phyloP scores from a whole-genome alignment of 2,888 invertebrate species.

The Conops quadrifasciatus region DNA sequence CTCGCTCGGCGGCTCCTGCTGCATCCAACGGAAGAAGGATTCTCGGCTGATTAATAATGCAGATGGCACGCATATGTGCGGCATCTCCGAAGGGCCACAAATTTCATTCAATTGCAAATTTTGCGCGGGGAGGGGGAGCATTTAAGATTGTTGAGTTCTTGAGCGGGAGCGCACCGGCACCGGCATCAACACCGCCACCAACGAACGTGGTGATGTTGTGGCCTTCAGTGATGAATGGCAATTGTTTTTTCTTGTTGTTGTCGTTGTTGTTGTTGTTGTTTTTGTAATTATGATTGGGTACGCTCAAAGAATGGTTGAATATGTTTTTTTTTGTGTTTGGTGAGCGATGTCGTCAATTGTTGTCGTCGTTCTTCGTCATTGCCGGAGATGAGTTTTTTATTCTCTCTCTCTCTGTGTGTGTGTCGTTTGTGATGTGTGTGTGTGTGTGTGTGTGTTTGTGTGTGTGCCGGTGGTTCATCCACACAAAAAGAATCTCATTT shows the following conservation, averaged over 20 bases:
- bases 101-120: neutral
- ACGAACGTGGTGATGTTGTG: neutral
- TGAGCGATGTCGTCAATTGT: neutral
- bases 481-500: slow-evolving; percentile 1
- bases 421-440: too few species aligned
- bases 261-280: neutral
- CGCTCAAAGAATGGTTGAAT: too few species aligned
- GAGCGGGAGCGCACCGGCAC: neutral
- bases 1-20: slow-evolving; percentile 18
- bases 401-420: neutral
- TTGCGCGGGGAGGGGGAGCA: slow-evolving; percentile 17
- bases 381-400: neutral
- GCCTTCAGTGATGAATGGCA: slow-evolving; percentile 5
- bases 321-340: neutral
- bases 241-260: neutral
- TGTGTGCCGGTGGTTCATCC: slow-evolving; percentile 4
- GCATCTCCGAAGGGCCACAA: slow-evolving; percentile 25
- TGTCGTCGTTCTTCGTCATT: too few species aligned
- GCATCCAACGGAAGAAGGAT: slow-evolving; percentile 40
- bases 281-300: neutral
- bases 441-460: too few species aligned
- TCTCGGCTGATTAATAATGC: slow-evolving; percentile 58
- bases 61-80: slow-evolving; percentile 55
- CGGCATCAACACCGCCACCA: too few species aligned
- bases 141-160: neutral